Evolutionary conservation across 2,888 invertebrate genomes (phyloP).

Genomic region (Notodonta ziczac): DNA sequence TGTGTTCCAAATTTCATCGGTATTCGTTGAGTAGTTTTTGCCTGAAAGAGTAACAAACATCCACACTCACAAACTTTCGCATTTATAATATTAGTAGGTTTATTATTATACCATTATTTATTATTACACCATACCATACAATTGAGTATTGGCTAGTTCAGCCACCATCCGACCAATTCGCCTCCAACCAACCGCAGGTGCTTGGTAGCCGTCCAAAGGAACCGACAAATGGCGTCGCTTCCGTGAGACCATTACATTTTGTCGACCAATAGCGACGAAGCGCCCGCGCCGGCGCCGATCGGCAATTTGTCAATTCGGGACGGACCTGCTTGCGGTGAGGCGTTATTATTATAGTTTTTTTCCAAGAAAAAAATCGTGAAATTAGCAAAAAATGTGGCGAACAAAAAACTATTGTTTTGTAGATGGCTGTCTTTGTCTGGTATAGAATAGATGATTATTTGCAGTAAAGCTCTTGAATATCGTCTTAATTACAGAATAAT

Average conservation of each 20-base stretch:
- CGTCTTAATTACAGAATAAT: no score
- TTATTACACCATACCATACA: no score
- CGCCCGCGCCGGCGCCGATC: constrained; percentile 21
- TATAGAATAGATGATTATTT: not conserved
- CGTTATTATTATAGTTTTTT: constrained; percentile 30
- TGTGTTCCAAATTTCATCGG: no score
- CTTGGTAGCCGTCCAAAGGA: constrained; percentile 15
- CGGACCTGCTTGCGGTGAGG: constrained; percentile 35
- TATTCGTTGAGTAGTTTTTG: no score
- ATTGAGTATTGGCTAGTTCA: no score
- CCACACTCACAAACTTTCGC: no score
- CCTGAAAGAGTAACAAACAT: no score
- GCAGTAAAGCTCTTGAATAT: no score
- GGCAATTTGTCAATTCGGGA: constrained; percentile 48
- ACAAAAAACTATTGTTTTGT: not conserved
- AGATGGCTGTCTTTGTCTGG: not conserved
- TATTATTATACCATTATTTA: no score
- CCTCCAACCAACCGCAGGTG: not conserved
- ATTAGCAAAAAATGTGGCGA: constrained; percentile 7
- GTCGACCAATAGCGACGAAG: constrained; percentile 37
- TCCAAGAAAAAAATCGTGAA: no score
- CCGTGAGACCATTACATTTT: constrained; percentile 43
- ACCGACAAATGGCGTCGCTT: constrained; percentile 38
- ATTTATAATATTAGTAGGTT: no score
- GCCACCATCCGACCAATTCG: no score